These are phyloP conservation scores for Caenorhabditis uteleia DNA, from an alignment of 2,888 invertebrate genomes.

Conservation along the genomic window DNA sequence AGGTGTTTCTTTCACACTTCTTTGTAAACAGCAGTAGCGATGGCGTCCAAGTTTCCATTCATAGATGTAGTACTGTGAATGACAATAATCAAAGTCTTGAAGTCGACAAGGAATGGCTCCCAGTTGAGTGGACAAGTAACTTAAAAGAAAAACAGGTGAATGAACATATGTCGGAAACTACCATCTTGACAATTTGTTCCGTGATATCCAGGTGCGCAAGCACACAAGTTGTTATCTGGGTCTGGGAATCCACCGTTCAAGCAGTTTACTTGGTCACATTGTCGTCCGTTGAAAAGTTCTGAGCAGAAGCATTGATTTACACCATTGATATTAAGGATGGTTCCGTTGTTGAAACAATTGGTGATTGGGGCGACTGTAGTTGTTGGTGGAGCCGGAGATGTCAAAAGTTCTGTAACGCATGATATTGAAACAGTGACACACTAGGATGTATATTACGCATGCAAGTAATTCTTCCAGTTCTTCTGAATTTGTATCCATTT, in stretches of 20 bases:
- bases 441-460: slow-evolving; percentile 32
- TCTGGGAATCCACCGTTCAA: slow-evolving; percentile 57
- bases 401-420: slow-evolving; percentile 21
- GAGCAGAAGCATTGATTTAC: slow-evolving; percentile 51
- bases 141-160: slow-evolving; percentile 14
- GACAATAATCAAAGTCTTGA: slow-evolving; percentile 53
- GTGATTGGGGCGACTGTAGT: slow-evolving; percentile 29
- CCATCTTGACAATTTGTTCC: slow-evolving; percentile 57
- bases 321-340: slow-evolving; percentile 24
- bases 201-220: slow-evolving; percentile 43
- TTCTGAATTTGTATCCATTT: slow-evolving; percentile 51
- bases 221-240: slow-evolving; percentile 41
- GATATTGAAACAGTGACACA: too few species aligned
- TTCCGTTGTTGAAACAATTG: slow-evolving; percentile 42
- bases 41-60: slow-evolving; percentile 33
- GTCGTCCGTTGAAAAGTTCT: slow-evolving; percentile 47
- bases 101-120: slow-evolving; percentile 46
- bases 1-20: too few species aligned
- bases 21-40: slow-evolving; percentile 29
- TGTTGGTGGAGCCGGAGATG: slow-evolving; percentile 34
- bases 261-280: slow-evolving; percentile 53
- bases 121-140: slow-evolving; percentile 52
- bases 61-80: slow-evolving; percentile 40
- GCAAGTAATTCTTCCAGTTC: slow-evolving; percentile 50
- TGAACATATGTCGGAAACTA: slow-evolving; percentile 5